A percentile compares a stretch with the other conserved stretches of the same genome.
Evolutionary conservation across 2,113 vertebrate species (phyloP).

Genomic region (Patagioenas fasciata): DNA sequence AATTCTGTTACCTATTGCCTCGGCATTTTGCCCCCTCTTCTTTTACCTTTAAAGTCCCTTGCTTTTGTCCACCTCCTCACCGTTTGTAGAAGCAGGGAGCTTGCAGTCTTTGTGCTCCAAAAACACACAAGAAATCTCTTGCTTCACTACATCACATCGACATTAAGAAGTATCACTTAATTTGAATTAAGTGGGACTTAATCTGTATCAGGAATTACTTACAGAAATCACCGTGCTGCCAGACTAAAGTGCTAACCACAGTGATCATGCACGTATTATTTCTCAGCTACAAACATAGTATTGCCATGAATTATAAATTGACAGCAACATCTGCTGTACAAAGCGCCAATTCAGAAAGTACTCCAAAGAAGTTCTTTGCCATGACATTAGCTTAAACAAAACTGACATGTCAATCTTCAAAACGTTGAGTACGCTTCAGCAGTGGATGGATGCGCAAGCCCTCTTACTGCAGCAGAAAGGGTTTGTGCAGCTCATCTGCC

Average conservation of each 20-base stretch:
- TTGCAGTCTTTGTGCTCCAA: not conserved
- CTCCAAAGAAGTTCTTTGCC: not conserved
- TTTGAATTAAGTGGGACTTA: not conserved
- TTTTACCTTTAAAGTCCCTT: not conserved
- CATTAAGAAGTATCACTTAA: not conserved
- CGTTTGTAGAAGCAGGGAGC: not conserved
- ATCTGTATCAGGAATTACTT: not conserved
- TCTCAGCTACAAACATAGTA: not conserved
- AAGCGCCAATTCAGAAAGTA: not conserved
- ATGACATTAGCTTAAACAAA: not conserved
- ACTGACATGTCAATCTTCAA: not conserved
- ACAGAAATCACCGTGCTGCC: not conserved
- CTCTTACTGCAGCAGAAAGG: not conserved
- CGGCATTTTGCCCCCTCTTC: not conserved
- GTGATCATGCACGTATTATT: fast-evolving
- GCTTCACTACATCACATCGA: not conserved
- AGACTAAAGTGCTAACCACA: not conserved
- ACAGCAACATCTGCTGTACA: not conserved
- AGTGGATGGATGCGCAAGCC: not conserved
- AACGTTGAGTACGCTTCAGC: not conserved
- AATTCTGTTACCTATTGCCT: not conserved
- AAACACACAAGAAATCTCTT: not conserved
- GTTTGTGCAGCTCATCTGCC: not conserved
- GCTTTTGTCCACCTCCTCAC: not conserved
- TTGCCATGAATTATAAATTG: not conserved